phyloP scores from a whole-genome alignment of 2,113 vertebrate genomes.

The Macroglossus sobrinus region DNA sequence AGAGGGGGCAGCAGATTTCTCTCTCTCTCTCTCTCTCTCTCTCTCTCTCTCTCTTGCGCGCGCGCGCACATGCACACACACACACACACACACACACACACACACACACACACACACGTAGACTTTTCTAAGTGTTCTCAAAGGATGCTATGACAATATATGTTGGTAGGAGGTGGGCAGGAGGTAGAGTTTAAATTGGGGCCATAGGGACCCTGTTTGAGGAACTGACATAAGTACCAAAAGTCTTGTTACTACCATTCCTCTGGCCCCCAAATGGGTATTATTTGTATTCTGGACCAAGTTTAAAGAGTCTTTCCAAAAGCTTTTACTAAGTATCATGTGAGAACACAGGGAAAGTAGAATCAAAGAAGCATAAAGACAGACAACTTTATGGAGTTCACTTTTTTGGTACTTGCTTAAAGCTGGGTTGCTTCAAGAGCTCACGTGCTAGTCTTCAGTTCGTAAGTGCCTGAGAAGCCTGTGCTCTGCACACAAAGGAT shows the following conservation, averaged over 20 bases:
- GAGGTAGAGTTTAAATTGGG: background rate
- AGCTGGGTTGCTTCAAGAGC: background rate
- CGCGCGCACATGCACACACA: background rate
- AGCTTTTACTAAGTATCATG: background rate
- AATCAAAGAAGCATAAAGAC: background rate
- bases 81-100: background rate
- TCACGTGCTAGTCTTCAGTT: background rate
- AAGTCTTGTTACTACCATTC: background rate
- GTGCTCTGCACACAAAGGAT: background rate
- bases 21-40: background rate
- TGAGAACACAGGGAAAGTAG: background rate
- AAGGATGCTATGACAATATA: background rate
- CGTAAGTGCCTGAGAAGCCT: background rate
- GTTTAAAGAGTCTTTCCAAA: slow-evolving; percentile 3
- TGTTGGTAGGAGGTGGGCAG: background rate
- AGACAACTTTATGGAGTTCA: background rate
- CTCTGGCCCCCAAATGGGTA: background rate
- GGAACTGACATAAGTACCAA: background rate
- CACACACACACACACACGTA: background rate
- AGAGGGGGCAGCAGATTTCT: background rate
- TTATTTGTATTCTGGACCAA: background rate
- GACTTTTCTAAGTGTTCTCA: background rate
- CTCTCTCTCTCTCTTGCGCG: too few species aligned
- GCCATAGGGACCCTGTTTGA: background rate
- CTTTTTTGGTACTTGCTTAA: background rate